A percentile compares a stretch with the other conserved stretches of the same genome.
Evolutionary conservation across 2,888 invertebrate species (phyloP).

Genomic region (Agonopterix arenella): DNA sequence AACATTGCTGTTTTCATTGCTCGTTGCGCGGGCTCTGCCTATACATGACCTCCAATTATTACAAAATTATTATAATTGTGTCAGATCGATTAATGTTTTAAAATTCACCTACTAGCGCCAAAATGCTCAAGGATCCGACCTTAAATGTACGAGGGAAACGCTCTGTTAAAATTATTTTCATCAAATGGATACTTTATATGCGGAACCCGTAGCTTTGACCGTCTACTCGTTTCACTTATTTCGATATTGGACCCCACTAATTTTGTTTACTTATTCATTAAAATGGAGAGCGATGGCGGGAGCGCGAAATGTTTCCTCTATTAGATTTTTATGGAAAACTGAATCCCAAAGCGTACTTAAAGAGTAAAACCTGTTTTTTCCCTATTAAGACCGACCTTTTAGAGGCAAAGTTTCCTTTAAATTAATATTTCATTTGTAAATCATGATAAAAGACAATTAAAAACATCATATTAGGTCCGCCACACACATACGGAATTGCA

Average conservation of each 20-base stretch:
- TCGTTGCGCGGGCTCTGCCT: no score
- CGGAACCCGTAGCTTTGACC: conserved; percentile 51
- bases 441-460: no score
- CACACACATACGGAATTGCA: no score
- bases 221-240: conserved; percentile 63
- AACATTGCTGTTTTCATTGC: no score
- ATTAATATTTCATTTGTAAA: no score
- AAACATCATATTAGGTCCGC: no score
- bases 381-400: not conserved
- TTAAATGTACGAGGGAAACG: conserved; percentile 34
- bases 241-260: conserved; percentile 67
- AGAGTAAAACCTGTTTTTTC: conserved; percentile 1
- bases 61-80: no score
- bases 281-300: conserved; percentile 61
- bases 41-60: no score
- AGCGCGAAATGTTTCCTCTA: conserved; percentile 49
- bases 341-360: conserved; percentile 40
- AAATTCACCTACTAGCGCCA: conserved; percentile 6
- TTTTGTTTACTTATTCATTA: conserved; percentile 74
- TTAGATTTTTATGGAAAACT: conserved; percentile 62
- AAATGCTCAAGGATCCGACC: conserved; percentile 35
- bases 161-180: conserved; percentile 46
- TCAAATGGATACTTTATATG: conserved; percentile 62
- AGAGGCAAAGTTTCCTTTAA: no score
- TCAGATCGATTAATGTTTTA: no score